phyloP scores from a whole-genome alignment of 2,888 invertebrate species.

The Agapostemon virescens region DNA sequence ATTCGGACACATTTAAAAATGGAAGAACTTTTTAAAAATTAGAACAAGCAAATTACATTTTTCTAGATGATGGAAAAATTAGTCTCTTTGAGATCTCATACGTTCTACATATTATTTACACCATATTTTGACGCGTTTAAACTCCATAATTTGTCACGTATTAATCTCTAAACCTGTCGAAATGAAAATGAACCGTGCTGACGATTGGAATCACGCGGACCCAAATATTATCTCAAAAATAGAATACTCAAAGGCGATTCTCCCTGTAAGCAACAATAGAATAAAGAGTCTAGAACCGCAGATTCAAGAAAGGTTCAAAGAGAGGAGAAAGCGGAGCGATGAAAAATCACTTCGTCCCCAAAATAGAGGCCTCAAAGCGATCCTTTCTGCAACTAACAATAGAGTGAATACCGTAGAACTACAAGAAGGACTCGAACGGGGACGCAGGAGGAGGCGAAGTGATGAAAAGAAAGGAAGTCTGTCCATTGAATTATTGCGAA shows the following conservation, averaged over 20 bases:
- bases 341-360: background rate
- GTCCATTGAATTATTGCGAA: background rate
- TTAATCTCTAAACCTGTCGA: background rate
- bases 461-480: background rate
- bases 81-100: too few relatives aligned
- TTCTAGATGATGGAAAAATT: too few relatives aligned
- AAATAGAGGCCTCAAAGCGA: background rate
- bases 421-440: background rate
- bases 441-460: background rate
- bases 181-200: rapidly evolving
- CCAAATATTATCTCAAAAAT: background rate
- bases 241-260: background rate
- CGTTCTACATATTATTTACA: background rate
- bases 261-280: background rate
- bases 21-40: too few relatives aligned
- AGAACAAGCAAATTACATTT: too few relatives aligned
- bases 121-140: background rate
- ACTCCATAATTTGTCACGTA: background rate
- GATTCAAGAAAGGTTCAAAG: background rate
- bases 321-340: background rate
- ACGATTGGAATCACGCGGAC: background rate
- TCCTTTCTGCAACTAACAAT: slow-evolving; percentile 8
- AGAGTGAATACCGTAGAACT: background rate
- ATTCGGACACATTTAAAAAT: too few relatives aligned
- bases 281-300: background rate